Base-by-base conservation (phyloP, 2,797 vertebrate species). In the Smutsia temminckii region DNA sequence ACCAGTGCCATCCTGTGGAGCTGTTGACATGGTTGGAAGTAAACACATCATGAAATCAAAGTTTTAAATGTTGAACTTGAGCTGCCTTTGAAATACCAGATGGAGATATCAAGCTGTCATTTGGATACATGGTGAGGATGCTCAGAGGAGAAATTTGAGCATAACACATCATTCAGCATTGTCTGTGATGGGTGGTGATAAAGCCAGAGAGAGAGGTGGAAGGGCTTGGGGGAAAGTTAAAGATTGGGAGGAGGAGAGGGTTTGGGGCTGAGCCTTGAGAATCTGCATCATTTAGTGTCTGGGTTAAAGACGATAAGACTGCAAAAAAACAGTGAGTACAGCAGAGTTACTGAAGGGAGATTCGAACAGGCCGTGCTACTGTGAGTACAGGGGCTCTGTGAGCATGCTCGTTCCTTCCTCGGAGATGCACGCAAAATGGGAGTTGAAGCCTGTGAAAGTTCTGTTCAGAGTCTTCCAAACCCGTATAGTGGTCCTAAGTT, bases 121-220 rank as follows among this genome's bases (percentile, higher is more conserved):
- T 85, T 37, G 27, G 66, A 37, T 23, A 20, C 5, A 18, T 0
- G 3, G 37, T 46, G 71, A 87, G 69, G 61, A 46, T 55, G 71
- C 37, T 64, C 32, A 20, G 34, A 68, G 40, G 64, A 74, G 72
- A 57, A 40, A 59, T 18, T 12, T 17, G 40, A 20, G 11, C 32
- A 7, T 25, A 6, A 20, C 3, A 4, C 34, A 10, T 2, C 34
- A n/a, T 42, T 51, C 4, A 3, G 29, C 12, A 14, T 8, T 4
- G 0, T 46, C 68, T 49, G 13, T 10, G 25, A 61, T 29, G 42
- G 57, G 11, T 2, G 20, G 7, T 27, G 2, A 53, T 21, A 14
- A 72, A 68, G 34, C 10, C 32, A 2, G 37, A 66, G 72, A 79
- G 11, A 6, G 0, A 9, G 71, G 40, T 9, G 27, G n/a, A 5